Conservation (phyloP, 2,888 invertebrate genomes). For the Onchidella celtica region DNA sequence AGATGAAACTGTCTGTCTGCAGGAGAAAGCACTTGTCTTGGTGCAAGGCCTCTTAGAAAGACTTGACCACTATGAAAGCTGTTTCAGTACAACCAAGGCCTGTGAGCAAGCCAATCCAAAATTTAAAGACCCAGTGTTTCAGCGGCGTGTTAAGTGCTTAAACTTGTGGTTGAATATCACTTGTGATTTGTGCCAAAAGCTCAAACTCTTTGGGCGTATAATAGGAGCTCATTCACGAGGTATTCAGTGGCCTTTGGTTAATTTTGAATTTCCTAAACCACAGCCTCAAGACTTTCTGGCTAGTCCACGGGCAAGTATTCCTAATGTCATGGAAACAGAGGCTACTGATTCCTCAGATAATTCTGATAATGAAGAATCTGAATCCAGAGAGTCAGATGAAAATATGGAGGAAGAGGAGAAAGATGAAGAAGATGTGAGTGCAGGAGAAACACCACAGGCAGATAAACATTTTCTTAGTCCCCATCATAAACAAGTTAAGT, state of each 20-base stretch:
- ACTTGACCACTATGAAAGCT: conserved; percentile 88
- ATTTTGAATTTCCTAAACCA: conserved; percentile 61
- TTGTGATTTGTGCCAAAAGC: conserved; percentile 89
- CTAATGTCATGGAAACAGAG: conserved; percentile 57
- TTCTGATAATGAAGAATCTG: conserved; percentile 55
- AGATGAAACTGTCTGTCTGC: conserved; percentile 83
- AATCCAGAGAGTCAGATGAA: conserved; percentile 49
- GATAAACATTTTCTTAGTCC: conserved; percentile 46
- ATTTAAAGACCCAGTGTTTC: conserved; percentile 85
- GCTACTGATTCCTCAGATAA: conserved; percentile 51
- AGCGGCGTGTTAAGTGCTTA: conserved; percentile 88
- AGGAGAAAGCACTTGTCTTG: conserved; percentile 88
- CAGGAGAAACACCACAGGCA: conserved; percentile 27
- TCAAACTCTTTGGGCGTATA: conserved; percentile 84
- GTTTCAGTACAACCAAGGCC: conserved; percentile 91
- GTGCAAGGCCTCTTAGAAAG: conserved; percentile 87
- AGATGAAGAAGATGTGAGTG: conserved; percentile 54
- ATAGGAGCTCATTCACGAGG: conserved; percentile 72
- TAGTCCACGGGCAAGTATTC: conserved; percentile 58
- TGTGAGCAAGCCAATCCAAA: conserved; percentile 88
- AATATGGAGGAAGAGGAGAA: conserved; percentile 36
- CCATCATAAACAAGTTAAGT: conserved; percentile 51
- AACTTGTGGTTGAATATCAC: conserved; percentile 96
- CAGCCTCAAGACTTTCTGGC: conserved; percentile 19
- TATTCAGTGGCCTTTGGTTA: conserved; percentile 76